Evolutionary conservation across 2,888 invertebrate genomes (phyloP), one percentile per base, ranked within the genome.

Genomic region (Anodontia alba): DNA sequence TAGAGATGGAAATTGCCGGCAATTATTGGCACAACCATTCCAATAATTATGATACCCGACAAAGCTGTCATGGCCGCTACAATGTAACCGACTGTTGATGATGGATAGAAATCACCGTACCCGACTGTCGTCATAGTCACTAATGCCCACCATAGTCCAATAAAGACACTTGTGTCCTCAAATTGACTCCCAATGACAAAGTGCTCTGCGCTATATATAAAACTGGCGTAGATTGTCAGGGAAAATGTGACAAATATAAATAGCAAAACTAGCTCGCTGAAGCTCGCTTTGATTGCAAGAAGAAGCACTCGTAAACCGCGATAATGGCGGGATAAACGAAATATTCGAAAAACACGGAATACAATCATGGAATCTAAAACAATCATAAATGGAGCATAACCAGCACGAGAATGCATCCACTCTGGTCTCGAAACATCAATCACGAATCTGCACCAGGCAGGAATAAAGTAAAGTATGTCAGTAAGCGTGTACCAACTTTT

Each of bases 1-100:
- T 92, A 93, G 10, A 91, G 83, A 38, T 92, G 88, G 72, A 93
- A 93, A 76, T 93, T 93, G 49, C 90, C 92, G 29, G 93, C 92
- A 54, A 93, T 93, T 29, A 93, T 91, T 2, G 93, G 93, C 0
- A 93, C 92, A 1, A 92, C 91, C 81, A 93, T 88, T 1, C 91
- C 92, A n/a, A 93, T 90, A 15, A 93, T 87, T 23, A 93, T 86
- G 8, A 93, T 90, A 15, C 93, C 93, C 7, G 89, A 86, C n/a
- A 93, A 76, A 0, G 92, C 91, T 79, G 92, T 92, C 29, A 92
- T 31, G 29, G 84, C 78, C 10, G 90, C 93, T 10, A 93, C 85
- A 0, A 93, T 57, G 71, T 90, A 91, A 2, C 93, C 93, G 1
- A 86, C 33, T 36, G 86, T 87, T 7, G 92, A 88, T 1, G 80